Evolutionary conservation across 2,888 invertebrate genomes (phyloP).

Genomic region (Protonemura montana): DNA sequence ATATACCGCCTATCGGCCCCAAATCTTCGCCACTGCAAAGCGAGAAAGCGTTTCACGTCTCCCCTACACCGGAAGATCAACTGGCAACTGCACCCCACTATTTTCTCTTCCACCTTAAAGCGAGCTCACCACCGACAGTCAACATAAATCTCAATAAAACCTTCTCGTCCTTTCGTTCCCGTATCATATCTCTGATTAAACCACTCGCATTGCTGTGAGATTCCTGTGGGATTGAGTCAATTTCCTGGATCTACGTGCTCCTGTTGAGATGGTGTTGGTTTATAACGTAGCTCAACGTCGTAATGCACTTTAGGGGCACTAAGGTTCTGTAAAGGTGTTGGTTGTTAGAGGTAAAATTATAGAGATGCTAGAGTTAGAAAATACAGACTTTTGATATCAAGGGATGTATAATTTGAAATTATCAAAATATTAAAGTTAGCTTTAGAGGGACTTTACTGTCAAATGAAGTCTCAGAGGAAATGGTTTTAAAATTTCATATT

Average conservation of each 20-base stretch:
- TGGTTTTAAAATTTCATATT: background rate
- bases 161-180: background rate
- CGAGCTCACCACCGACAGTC: background rate
- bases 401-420: slow-evolving; percentile 4
- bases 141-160: slow-evolving; percentile 24
- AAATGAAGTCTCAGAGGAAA: background rate
- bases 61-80: background rate
- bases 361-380: background rate
- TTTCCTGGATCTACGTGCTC: background rate
- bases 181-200: slow-evolving; percentile 27
- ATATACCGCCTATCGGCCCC: background rate
- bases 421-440: background rate
- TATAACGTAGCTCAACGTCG: background rate
- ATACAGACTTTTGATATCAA: background rate
- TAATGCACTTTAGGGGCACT: background rate
- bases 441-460: background rate
- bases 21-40: slow-evolving; percentile 4
- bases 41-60: background rate
- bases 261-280: background rate
- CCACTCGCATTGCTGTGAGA: background rate
- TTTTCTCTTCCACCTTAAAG: background rate
- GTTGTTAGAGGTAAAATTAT: background rate
- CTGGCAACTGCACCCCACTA: background rate
- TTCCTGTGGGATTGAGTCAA: background rate
- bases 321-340: background rate